phyloP scores from a whole-genome alignment of 2,113 vertebrate species.

The Urocitellus parryii region DNA sequence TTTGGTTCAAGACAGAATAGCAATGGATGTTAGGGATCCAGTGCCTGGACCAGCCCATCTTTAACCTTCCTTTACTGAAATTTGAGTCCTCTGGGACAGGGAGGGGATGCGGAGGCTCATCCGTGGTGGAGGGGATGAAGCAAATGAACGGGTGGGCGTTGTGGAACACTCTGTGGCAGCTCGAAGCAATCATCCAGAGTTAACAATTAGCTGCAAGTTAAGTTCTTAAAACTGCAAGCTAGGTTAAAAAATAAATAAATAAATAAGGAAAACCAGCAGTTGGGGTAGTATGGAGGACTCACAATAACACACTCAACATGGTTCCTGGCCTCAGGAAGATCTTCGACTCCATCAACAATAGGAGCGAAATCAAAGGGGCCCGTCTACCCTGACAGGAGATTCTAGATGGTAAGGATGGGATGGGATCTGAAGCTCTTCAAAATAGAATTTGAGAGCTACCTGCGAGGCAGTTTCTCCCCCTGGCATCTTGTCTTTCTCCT shows the following conservation, averaged over 20 bases:
- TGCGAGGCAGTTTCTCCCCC: no score
- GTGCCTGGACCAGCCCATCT: no score
- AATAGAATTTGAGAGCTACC: background rate
- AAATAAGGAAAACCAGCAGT: background rate
- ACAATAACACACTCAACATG: background rate
- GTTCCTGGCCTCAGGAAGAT: background rate
- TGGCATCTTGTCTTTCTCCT: background rate
- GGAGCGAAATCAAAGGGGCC: background rate
- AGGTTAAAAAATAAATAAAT: background rate
- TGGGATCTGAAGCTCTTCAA: no score
- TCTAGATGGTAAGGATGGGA: background rate
- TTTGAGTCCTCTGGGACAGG: background rate
- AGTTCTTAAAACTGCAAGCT: background rate
- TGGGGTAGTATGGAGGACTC: background rate
- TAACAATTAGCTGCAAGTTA: background rate
- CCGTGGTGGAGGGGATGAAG: background rate
- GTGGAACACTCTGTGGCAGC: background rate
- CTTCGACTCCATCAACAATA: background rate
- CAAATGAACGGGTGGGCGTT: background rate
- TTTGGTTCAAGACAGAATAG: background rate
- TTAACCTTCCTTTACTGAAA: no score
- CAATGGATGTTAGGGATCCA: no score
- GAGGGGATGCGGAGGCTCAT: background rate
- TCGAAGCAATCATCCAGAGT: background rate
- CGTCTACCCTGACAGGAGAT: background rate